Evolutionary conservation across 2,113 vertebrate genomes (phyloP).

Genomic region (Apodemus sylvaticus): DNA sequence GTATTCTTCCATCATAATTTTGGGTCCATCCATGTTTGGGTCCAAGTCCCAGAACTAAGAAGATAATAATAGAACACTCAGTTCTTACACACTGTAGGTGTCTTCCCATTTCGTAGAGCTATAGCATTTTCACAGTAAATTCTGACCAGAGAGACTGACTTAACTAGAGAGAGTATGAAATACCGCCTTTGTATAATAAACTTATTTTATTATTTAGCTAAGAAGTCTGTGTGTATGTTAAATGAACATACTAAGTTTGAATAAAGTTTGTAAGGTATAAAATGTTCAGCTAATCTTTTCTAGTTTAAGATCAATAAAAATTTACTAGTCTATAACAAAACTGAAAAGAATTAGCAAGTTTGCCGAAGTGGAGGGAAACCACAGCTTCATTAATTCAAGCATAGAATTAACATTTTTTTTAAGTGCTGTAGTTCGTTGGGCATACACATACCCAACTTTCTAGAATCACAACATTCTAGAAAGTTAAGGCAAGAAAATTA

Average conservation of each 20-base stretch:
- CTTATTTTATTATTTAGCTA: constrained; percentile 36
- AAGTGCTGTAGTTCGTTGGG: neutral
- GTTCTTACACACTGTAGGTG: constrained; percentile 11
- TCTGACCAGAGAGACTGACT: neutral
- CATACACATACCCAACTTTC: too few relatives aligned
- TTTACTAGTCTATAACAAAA: constrained; percentile 58
- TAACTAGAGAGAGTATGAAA: constrained; percentile 43
- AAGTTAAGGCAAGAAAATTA: neutral
- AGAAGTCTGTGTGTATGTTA: constrained; percentile 51
- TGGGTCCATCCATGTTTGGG: constrained; percentile 6
- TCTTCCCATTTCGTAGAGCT: neutral
- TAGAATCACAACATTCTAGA: neutral
- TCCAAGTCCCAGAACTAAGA: constrained; percentile 30
- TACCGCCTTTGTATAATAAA: constrained; percentile 35
- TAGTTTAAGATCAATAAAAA: constrained; percentile 59
- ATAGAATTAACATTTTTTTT: constrained; percentile 27
- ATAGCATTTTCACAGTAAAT: constrained; percentile 39
- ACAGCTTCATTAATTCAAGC: constrained; percentile 44
- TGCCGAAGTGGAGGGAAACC: constrained; percentile 56
- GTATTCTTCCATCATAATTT: constrained; percentile 62
- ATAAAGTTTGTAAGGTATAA: constrained; percentile 41
- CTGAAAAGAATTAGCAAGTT: constrained; percentile 59
- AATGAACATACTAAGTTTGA: constrained; percentile 33
- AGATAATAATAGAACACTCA: neutral
- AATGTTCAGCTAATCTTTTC: constrained; percentile 42